Base-by-base conservation (phyloP, 2,888 invertebrate species). In the Drosophila atripex region DNA sequence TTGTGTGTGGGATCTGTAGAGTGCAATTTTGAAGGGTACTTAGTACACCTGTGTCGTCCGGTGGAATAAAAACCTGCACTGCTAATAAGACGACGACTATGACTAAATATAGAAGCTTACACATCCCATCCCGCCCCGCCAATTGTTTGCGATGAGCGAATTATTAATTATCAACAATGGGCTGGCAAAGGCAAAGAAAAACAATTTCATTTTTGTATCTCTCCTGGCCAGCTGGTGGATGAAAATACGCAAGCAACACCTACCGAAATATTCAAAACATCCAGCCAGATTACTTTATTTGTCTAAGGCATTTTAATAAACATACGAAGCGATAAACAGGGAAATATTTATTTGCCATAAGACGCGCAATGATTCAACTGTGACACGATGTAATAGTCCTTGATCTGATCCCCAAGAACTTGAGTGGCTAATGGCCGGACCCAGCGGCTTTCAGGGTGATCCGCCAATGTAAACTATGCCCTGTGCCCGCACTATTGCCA, bases 161-260 rank as follows among this genome's bases (percentile, higher is more conserved):
- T 77, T 82, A 80, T 80, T 78, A 78, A 75, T 77, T 85, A 85
- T 78, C 75, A 73, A 76, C 75, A 78, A 70, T 63, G 32, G 50
- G 32, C 55, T 39, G 35, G 32, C 9, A 45, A 39, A 23, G 47
- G 30, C 57, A 47, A 41, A 61, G 70, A 47, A 68, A 76, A 60
- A 78, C 57, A 68, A 71, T 69, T 35, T 56, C 66, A 65, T 16
- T 55, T 41, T 18, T 64, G 16, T 50, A 61, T 60, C 60, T 54
- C 41, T 43, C n/a, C n/a, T n/a, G 9, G 55, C 46, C 32, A 58
- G 35, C 52, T 57, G 57, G 41, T 30, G 45, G 45, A 58, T 69
- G 47, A 35, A 66, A 63, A 69, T 75, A 70, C 76, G 76, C 74
- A 68, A 68, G 70, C 72, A 76, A 16, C 47, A 49, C 61, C 51